Evolutionary conservation across 1,140 invertebrate species (phyloP).

Genomic region (Conopomorpha cramerella): DNA sequence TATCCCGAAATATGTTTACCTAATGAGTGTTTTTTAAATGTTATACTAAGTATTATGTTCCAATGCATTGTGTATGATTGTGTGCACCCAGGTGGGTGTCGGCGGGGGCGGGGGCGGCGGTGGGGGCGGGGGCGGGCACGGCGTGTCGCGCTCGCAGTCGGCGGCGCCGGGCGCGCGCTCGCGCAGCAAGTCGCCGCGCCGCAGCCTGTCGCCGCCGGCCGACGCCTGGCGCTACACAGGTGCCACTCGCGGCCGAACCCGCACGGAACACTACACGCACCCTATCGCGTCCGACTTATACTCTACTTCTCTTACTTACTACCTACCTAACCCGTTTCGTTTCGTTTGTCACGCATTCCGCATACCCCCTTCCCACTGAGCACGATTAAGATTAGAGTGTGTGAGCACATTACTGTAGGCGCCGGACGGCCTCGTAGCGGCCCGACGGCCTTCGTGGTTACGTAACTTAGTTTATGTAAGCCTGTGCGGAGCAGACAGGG

Average conservation of each 20-base stretch:
- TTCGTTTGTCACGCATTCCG: constrained; percentile 47
- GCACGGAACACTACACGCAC: constrained; percentile 57
- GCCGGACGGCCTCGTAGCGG: no score
- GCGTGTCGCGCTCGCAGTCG: constrained; percentile 78
- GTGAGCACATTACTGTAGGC: no score
- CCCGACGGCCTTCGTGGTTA: no score
- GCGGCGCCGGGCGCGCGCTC: constrained; percentile 64
- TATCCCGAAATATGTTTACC: no score
- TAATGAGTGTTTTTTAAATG: no score
- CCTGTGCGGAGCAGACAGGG: background rate
- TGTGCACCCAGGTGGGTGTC: no score
- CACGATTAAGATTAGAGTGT: constrained; percentile 33
- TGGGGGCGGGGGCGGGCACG: constrained; percentile 57
- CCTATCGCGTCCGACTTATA: no score
- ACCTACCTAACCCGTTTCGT: constrained; percentile 24
- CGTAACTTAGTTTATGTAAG: background rate
- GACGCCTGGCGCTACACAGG: constrained; percentile 49
- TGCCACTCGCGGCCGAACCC: constrained; percentile 31
- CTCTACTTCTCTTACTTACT: constrained; percentile 20
- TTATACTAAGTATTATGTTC: no score
- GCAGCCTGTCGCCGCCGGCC: constrained; percentile 77
- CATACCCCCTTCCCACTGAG: constrained; percentile 36
- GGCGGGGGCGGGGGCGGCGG: no score
- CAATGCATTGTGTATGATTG: constrained; percentile 5
- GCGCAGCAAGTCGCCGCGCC: constrained; percentile 68